These are phyloP conservation scores for Styela clava DNA, from an alignment of 23 tunicate species.

Conservation along the genomic window DNA sequence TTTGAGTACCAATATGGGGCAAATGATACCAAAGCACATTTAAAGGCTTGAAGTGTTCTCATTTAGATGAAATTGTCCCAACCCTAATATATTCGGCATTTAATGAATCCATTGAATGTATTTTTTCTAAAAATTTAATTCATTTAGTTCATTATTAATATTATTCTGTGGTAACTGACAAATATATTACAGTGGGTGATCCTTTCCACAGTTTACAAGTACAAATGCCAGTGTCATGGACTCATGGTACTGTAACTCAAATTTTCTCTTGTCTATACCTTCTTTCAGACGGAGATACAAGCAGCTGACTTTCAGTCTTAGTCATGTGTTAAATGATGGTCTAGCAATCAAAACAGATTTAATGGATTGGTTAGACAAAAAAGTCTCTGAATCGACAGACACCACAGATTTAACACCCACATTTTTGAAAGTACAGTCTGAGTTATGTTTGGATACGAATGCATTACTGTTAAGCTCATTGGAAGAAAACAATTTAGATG, in stretches of 20 bases:
- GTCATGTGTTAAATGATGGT: conserved; percentile 66
- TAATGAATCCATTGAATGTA: too few relatives aligned
- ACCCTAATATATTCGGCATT: too few relatives aligned
- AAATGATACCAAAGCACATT: too few relatives aligned
- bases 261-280: not conserved
- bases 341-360: conserved; percentile 29
- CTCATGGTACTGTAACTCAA: not conserved
- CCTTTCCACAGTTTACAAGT: too few relatives aligned
- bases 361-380: conserved; percentile 18
- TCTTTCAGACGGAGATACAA: conserved; percentile 8
- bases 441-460: conserved; percentile 19
- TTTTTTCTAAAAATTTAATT: too few relatives aligned
- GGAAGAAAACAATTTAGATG: not conserved
- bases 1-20: too few relatives aligned
- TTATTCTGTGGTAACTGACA: too few relatives aligned
- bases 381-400: conserved; percentile 3
- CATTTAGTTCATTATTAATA: too few relatives aligned
- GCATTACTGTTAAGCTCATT: conserved; percentile 1
- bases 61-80: too few relatives aligned
- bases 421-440: conserved; percentile 15
- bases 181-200: too few relatives aligned
- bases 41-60: too few relatives aligned
- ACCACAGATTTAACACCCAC: not conserved
- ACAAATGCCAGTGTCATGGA: too few relatives aligned
- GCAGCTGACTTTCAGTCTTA: conserved; percentile 35